These are phyloP conservation scores for Lonchura striata DNA, from an alignment of 2,113 vertebrate genomes.

Conservation along the genomic window DNA sequence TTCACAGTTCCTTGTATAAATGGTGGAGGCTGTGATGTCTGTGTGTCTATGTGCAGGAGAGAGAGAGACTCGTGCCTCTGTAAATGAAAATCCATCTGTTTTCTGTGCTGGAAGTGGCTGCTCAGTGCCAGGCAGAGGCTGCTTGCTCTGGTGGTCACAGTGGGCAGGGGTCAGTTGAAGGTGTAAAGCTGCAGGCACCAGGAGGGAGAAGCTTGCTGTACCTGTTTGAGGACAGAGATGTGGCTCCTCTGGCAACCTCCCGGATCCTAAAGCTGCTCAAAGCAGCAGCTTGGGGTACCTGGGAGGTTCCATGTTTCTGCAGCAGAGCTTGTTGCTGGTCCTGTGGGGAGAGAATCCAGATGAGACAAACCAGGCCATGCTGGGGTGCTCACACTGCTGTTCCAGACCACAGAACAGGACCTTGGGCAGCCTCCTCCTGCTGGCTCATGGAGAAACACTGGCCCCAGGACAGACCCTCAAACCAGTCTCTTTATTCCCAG, in stretches of 20 bases:
- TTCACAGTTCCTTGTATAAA: background rate
- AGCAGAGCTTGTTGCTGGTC: background rate
- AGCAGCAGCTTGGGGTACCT: background rate
- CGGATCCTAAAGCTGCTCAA: background rate
- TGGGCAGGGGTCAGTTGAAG: background rate
- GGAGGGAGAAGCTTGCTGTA: background rate
- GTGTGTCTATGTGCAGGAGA: background rate
- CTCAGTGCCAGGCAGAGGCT: background rate
- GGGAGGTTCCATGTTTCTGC: background rate
- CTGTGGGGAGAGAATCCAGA: background rate
- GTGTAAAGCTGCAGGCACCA: background rate
- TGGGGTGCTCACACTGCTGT: rapidly evolving
- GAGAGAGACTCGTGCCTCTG: background rate
- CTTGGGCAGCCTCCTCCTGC: background rate
- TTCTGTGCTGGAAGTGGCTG: background rate
- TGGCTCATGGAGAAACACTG: rapidly evolving
- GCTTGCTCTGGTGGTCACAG: background rate
- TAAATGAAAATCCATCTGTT: background rate
- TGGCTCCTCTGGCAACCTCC: background rate
- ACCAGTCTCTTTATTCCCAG: background rate
- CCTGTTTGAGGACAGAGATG: background rate
- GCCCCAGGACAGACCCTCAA: background rate
- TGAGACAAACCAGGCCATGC: background rate
- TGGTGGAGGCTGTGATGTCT: background rate
- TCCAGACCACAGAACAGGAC: background rate